A percentile compares a stretch with the other conserved stretches of the same genome.
phyloP scores from a whole-genome alignment of 2,113 vertebrate genomes.

The Leuciscus idus region DNA sequence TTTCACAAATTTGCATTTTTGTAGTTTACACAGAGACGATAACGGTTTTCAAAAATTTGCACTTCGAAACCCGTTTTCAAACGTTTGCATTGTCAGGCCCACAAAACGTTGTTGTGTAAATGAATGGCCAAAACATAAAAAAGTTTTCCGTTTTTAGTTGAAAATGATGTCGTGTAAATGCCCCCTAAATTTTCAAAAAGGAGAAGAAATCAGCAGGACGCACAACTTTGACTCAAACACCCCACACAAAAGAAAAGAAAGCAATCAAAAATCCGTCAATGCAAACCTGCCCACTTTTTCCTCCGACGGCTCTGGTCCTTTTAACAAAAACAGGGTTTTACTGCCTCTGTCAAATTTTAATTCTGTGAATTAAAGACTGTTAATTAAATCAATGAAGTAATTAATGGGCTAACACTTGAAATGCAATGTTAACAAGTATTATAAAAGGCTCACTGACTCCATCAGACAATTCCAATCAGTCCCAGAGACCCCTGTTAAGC shows the following conservation, averaged over 20 bases:
- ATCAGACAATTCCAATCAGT: slow-evolving; percentile 79
- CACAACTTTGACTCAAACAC: slow-evolving; percentile 16
- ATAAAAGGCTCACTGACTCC: slow-evolving; percentile 72
- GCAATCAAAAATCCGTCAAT: slow-evolving; percentile 15
- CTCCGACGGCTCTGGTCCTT: not conserved
- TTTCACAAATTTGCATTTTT: too few species aligned
- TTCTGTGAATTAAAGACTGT: slow-evolving; percentile 84
- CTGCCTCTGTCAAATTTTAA: slow-evolving; percentile 47
- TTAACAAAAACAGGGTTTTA: not conserved
- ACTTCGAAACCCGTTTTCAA: too few species aligned
- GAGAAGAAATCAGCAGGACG: slow-evolving; percentile 13
- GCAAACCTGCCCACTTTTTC: not conserved
- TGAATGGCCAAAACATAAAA: too few species aligned
- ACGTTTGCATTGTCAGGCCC: too few species aligned
- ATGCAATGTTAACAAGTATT: slow-evolving; percentile 77
- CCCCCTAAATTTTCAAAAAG: slow-evolving; percentile 18
- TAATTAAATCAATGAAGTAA: slow-evolving; percentile 94
- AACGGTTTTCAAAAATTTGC: too few species aligned
- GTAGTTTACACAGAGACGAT: too few species aligned
- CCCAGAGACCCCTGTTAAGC: slow-evolving; percentile 74
- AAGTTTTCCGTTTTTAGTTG: too few species aligned
- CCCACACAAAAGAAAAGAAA: not conserved
- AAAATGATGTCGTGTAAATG: too few species aligned
- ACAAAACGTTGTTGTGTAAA: too few species aligned
- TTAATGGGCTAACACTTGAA: slow-evolving; percentile 84